Conservation (phyloP, 2,797 vertebrate genomes). For the Tapirus indicus region DNA sequence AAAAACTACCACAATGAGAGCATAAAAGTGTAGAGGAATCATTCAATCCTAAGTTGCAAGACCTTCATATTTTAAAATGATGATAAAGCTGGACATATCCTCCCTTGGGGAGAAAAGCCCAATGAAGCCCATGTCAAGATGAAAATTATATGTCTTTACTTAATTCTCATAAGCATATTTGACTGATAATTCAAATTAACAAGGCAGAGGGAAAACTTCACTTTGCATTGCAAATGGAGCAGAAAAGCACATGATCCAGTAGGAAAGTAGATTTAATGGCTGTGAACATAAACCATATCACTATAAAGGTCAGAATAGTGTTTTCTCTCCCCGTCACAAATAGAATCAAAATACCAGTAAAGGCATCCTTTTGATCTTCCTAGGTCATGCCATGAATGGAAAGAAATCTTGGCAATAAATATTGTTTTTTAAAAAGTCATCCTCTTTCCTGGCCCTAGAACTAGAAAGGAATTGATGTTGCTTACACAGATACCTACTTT, state of each 20-base stretch:
- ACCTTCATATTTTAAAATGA: background rate
- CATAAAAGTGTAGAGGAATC: background rate
- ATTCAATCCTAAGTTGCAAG: background rate
- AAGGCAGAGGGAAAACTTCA: conserved; percentile 51
- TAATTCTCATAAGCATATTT: conserved; percentile 66
- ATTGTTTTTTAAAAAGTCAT: background rate
- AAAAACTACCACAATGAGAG: background rate
- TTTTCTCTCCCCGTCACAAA: background rate
- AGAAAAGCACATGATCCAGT: conserved; percentile 43
- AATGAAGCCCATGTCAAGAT: background rate
- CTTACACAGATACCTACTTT: background rate
- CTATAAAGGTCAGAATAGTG: background rate
- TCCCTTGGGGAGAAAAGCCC: background rate
- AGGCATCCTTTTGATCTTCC: background rate
- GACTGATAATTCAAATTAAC: conserved; percentile 72
- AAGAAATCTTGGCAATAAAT: background rate
- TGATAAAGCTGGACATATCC: background rate
- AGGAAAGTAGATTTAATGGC: conserved; percentile 51
- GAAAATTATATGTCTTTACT: conserved; percentile 64
- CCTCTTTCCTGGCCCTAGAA: background rate
- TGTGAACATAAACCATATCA: conserved; percentile 22
- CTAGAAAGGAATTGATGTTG: background rate
- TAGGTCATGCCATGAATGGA: background rate
- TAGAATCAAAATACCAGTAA: background rate
- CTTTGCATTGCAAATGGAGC: conserved; percentile 55